Evolutionary conservation across 2,113 vertebrate species (phyloP).

Genomic region (Phoenicopterus ruber): DNA sequence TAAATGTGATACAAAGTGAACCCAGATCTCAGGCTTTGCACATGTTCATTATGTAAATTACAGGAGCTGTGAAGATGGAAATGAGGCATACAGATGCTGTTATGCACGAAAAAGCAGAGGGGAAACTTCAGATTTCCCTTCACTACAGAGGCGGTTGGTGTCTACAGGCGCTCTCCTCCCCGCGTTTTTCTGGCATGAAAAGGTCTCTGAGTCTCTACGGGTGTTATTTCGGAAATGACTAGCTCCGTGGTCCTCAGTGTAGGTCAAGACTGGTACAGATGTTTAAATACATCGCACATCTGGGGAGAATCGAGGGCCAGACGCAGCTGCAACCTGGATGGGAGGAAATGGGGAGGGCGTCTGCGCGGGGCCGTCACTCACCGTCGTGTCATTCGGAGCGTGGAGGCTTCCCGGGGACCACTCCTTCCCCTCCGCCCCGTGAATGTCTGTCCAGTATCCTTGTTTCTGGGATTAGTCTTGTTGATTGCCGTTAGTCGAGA

Average conservation of each 20-base stretch:
- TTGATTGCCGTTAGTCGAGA: not conserved
- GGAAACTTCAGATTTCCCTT: conserved; percentile 61
- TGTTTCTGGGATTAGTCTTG: not conserved
- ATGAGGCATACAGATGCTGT: conserved; percentile 48
- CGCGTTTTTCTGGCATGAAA: conserved; percentile 4
- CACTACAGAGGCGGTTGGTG: not conserved
- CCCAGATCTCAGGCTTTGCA: conserved; percentile 49
- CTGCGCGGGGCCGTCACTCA: not conserved
- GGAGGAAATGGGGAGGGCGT: accelerated
- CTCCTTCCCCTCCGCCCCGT: not conserved
- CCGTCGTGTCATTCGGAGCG: accelerated
- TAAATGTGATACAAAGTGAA: conserved; percentile 36
- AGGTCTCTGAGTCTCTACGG: not conserved
- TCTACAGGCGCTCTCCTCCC: not conserved
- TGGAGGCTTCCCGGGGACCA: not conserved
- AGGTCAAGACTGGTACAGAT: not conserved
- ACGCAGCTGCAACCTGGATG: not conserved
- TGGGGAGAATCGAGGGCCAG: not conserved
- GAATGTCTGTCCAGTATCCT: not conserved
- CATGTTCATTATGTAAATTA: conserved; percentile 72
- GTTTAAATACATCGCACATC: not conserved
- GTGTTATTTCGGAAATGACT: conserved; percentile 2
- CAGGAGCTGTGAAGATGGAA: conserved; percentile 54
- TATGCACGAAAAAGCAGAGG: conserved; percentile 28
- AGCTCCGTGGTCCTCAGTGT: not conserved